Evolutionary conservation across 2,888 invertebrate species (phyloP).

Genomic region (Parnassius orleans): DNA sequence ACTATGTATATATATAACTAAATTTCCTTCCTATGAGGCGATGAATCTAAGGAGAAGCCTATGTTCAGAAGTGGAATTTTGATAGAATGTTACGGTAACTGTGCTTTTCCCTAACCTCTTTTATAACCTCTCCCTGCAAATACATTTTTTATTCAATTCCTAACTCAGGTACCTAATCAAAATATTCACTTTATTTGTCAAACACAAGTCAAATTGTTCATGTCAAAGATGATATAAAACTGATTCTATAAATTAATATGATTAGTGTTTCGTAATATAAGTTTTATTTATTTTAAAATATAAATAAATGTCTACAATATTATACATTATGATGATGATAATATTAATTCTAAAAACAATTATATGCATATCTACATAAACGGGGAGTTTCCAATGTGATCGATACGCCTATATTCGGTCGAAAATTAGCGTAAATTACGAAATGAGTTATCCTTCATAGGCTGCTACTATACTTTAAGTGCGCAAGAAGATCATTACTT

Average conservation of each 20-base stretch:
- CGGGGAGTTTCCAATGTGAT: slow-evolving; percentile 1
- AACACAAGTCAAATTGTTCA: not conserved
- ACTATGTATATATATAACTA: no score
- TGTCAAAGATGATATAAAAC: no score
- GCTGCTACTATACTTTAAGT: not conserved
- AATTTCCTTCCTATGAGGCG: no score
- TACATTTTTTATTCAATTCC: no score
- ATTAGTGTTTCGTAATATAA: no score
- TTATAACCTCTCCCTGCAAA: no score
- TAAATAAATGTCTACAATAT: slow-evolving; percentile 7
- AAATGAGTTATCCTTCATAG: not conserved
- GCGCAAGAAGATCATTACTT: not conserved
- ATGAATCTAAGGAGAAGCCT: no score
- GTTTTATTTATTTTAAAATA: slow-evolving; percentile 1
- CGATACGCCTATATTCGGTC: slow-evolving; percentile 44
- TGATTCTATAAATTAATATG: no score
- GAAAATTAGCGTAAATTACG: slow-evolving; percentile 49
- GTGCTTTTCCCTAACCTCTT: no score
- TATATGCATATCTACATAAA: slow-evolving; percentile 12
- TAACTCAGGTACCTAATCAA: no score
- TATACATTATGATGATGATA: slow-evolving; percentile 10
- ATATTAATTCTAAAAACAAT: slow-evolving; percentile 21
- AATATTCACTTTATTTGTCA: slow-evolving; percentile 4
- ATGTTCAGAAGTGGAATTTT: no score
- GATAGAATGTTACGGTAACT: no score